These are phyloP conservation scores for Torymus tubicola DNA, from an alignment of 2,888 invertebrate species.

Conservation along the genomic window DNA sequence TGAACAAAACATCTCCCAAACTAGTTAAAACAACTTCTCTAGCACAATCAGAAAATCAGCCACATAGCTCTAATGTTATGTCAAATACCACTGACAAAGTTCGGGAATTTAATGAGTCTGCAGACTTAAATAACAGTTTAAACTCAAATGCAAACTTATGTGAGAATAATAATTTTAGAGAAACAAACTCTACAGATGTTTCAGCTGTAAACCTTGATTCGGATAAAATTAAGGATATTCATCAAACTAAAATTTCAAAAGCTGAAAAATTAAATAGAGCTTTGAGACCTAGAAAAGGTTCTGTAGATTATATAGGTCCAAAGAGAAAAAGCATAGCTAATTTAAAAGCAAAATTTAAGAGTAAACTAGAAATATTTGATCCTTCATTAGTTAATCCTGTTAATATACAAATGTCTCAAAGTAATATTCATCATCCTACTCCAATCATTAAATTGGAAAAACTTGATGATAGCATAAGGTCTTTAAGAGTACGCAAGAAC, in stretches of 20 bases:
- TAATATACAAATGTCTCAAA: constrained; percentile 58
- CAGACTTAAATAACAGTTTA: constrained; percentile 14
- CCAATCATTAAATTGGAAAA: constrained; percentile 55
- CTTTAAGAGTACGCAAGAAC: constrained; percentile 65
- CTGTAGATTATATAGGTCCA: constrained; percentile 60
- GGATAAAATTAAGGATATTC: background rate
- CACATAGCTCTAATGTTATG: constrained; percentile 7
- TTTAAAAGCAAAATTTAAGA: constrained; percentile 45
- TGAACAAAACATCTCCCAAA: constrained; percentile 33
- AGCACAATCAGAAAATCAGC: constrained; percentile 13
- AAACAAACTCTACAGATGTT: constrained; percentile 18
- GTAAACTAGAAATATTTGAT: constrained; percentile 23
- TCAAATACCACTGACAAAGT: constrained; percentile 12
- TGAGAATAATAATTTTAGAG: constrained; percentile 7
- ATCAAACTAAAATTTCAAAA: constrained; percentile 8
- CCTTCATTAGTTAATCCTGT: constrained; percentile 32
- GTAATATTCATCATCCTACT: constrained; percentile 9
- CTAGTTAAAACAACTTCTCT: constrained; percentile 20
- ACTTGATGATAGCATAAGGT: constrained; percentile 60
- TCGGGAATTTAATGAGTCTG: constrained; percentile 18
- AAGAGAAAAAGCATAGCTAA: constrained; percentile 57
- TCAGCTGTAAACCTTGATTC: constrained; percentile 13
- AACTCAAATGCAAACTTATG: background rate
- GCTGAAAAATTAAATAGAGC: constrained; percentile 54
- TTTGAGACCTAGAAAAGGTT: constrained; percentile 67